Conservation (phyloP, 2,888 invertebrate genomes). For the Drosophila robusta region DNA sequence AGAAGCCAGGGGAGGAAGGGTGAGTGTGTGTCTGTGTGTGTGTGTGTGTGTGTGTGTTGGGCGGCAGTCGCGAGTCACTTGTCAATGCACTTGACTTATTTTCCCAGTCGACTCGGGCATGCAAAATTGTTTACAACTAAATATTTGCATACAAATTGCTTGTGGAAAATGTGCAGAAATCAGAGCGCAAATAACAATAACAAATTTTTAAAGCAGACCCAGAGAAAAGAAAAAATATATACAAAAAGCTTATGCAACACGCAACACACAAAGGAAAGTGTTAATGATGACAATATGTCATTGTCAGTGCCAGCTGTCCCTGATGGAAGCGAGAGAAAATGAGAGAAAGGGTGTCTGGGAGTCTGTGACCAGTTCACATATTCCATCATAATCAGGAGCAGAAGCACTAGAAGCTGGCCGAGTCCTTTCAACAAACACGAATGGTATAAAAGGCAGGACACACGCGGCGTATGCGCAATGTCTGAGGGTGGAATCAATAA, state of each 20-base stretch:
- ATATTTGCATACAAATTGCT: slow-evolving; percentile 67
- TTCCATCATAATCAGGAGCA: slow-evolving; percentile 63
- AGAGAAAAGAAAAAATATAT: slow-evolving; percentile 14
- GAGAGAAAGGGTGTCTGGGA: slow-evolving; percentile 3
- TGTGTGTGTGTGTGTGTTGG: neutral
- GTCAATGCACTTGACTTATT: slow-evolving; percentile 73
- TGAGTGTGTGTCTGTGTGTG: too few species aligned
- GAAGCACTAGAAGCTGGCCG: slow-evolving; percentile 4
- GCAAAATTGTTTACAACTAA: slow-evolving; percentile 59
- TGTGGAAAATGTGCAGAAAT: slow-evolving; percentile 33
- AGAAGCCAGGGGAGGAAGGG: too few species aligned
- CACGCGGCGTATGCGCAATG: slow-evolving; percentile 60
- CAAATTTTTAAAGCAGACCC: slow-evolving; percentile 9
- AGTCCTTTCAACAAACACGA: slow-evolving; percentile 16
- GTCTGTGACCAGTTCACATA: slow-evolving; percentile 45
- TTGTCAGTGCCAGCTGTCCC: slow-evolving; percentile 70
- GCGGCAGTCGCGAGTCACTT: slow-evolving; percentile 42
- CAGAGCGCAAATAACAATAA: slow-evolving; percentile 31
- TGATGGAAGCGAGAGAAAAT: neutral
- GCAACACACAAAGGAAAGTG: slow-evolving; percentile 59
- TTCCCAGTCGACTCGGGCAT: slow-evolving; percentile 28
- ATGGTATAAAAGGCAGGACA: slow-evolving; percentile 19
- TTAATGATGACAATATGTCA: slow-evolving; percentile 78
- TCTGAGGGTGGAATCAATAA: slow-evolving; percentile 48
- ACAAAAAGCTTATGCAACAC: slow-evolving; percentile 27